Evolutionary conservation across 1,140 invertebrate genomes (phyloP).

Genomic region (Laupala kohalensis): DNA sequence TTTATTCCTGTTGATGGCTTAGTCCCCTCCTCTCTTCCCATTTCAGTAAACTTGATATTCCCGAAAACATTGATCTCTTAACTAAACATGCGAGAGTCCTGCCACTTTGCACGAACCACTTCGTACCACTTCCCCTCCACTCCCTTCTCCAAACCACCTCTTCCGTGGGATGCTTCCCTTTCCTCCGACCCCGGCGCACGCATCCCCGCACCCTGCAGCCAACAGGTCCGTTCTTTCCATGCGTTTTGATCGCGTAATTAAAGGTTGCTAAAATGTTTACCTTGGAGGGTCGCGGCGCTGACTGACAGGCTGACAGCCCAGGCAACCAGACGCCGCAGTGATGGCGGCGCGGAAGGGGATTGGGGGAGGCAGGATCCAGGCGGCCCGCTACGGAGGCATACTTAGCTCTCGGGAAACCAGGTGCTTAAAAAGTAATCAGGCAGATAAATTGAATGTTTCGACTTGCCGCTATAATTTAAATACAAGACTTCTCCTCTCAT

Average conservation of each 20-base stretch:
- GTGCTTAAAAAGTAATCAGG: not conserved
- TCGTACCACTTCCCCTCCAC: too few species aligned
- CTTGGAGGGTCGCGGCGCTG: not conserved
- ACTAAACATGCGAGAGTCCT: too few species aligned
- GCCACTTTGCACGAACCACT: too few species aligned
- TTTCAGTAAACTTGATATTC: too few species aligned
- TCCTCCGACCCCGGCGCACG: too few species aligned
- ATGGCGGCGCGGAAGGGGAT: too few species aligned
- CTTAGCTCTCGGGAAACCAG: not conserved
- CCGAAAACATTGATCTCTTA: too few species aligned
- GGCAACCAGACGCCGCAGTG: too few species aligned
- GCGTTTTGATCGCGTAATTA: not conserved
- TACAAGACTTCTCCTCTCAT: not conserved
- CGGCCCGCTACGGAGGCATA: not conserved
- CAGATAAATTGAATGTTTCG: not conserved
- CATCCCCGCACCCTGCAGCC: not conserved
- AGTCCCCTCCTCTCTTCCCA: too few species aligned
- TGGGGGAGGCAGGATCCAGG: not conserved
- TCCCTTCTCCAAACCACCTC: too few species aligned
- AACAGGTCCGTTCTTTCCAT: not conserved
- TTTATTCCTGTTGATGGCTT: too few species aligned
- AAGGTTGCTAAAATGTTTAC: not conserved
- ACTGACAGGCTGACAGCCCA: not conserved
- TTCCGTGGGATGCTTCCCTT: too few species aligned
- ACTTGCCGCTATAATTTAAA: not conserved